Percentiles rank a stretch among this genome's conserved stretches.
Evolutionary conservation across 1,140 invertebrate genomes (phyloP).

Genomic region (Drosophila parvula): DNA sequence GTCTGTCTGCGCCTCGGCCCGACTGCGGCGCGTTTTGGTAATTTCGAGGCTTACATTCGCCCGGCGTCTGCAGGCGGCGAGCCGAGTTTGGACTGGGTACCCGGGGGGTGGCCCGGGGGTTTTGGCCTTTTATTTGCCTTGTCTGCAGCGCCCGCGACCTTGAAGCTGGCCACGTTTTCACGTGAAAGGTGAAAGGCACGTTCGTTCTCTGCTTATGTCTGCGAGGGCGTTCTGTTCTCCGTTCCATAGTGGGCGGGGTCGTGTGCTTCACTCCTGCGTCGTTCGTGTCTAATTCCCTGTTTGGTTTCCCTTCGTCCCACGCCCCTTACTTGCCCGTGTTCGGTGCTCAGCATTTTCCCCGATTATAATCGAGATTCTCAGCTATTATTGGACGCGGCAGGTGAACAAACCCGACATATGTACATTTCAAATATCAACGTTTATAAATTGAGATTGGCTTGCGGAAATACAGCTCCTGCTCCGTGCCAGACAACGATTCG

Average conservation of each 20-base stretch:
- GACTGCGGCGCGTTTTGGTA: constrained; percentile 68
- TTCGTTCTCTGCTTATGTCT: constrained; percentile 54
- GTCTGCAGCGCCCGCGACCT: constrained; percentile 72
- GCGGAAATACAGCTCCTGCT: not conserved
- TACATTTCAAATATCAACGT: not conserved
- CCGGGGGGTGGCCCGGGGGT: constrained; percentile 2
- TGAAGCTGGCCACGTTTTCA: constrained; percentile 73
- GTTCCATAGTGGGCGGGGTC: constrained; percentile 2
- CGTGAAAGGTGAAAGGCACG: constrained; percentile 81
- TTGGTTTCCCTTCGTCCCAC: constrained; percentile 20
- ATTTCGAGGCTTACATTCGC: constrained; percentile 68
- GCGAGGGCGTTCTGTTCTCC: not conserved
- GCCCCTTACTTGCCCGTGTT: not conserved
- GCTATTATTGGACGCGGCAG: constrained; percentile 27
- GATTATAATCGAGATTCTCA: constrained; percentile 10
- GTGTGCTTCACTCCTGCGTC: constrained; percentile 5
- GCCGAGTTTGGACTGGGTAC: not conserved
- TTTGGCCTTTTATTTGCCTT: constrained; percentile 47
- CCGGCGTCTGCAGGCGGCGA: constrained; percentile 16
- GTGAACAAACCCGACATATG: constrained; percentile 42
- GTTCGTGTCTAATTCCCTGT: constrained; percentile 44
- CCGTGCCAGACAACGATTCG: not conserved
- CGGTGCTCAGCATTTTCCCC: constrained; percentile 35
- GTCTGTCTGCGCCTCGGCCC: constrained; percentile 40
- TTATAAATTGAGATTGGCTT: not conserved